Evolutionary conservation across 2,888 invertebrate genomes (phyloP).

Genomic region (Tryphoninae sp.): DNA sequence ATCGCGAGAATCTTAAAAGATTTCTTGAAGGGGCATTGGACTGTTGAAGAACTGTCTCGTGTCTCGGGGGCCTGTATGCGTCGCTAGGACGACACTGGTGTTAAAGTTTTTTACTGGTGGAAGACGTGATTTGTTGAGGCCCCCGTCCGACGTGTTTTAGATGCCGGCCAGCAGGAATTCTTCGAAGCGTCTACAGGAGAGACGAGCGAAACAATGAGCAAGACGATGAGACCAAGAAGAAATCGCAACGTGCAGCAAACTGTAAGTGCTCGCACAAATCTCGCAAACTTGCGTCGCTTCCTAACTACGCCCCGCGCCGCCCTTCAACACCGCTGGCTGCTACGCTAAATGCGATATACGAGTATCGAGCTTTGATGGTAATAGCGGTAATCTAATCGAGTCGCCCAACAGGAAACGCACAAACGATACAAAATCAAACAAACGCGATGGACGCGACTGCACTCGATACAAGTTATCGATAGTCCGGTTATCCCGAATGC

Average conservation of each 20-base stretch:
- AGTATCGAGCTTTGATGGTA: constrained; percentile 48
- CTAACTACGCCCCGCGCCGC: constrained; percentile 23
- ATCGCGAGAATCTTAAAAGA: constrained; percentile 64
- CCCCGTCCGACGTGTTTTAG: constrained; percentile 66
- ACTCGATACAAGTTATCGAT: too few species aligned
- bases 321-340: not conserved
- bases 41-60: constrained; percentile 43
- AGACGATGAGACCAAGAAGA: constrained; percentile 61
- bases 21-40: constrained; percentile 67
- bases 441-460: too few species aligned
- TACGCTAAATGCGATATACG: constrained; percentile 23
- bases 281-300: constrained; percentile 54
- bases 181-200: constrained; percentile 61
- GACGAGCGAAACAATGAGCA: constrained; percentile 60
- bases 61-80: constrained; percentile 57
- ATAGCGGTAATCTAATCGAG: constrained; percentile 45
- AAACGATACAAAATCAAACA: too few species aligned
- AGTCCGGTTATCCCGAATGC: too few species aligned
- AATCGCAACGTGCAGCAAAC: constrained; percentile 64
- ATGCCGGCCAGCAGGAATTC: constrained; percentile 66
- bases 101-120: constrained; percentile 70
- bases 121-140: constrained; percentile 29
- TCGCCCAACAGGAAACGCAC: too few species aligned
- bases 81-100: constrained; percentile 70
- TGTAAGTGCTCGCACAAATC: constrained; percentile 69